A percentile compares a stretch with the other conserved stretches of the same genome.
phyloP scores from a whole-genome alignment of 2,888 invertebrate species.

The Sesamia inferens region DNA sequence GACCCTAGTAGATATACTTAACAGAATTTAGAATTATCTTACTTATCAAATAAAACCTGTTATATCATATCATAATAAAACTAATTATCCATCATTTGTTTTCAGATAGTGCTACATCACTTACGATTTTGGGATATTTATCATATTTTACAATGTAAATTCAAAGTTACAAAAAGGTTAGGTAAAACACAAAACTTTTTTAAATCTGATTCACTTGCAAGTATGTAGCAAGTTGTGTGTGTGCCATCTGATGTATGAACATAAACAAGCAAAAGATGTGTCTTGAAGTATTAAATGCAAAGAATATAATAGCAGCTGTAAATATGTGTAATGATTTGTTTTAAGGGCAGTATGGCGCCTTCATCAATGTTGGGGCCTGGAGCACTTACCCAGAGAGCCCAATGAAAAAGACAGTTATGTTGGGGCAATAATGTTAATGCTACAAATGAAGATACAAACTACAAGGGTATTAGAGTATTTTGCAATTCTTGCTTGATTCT shows the following conservation, averaged over 20 bases:
- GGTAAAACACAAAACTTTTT: no score
- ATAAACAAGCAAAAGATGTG: no score
- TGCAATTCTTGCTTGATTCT: neutral
- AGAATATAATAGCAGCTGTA: no score
- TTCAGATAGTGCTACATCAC: conserved; percentile 24
- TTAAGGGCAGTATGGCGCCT: no score
- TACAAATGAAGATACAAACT: neutral
- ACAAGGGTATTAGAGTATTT: neutral
- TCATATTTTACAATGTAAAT: neutral
- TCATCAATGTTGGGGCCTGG: no score
- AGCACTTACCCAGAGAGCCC: no score
- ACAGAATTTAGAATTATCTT: conserved; percentile 17
- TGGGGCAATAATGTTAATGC: neutral
- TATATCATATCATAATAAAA: conserved; percentile 35
- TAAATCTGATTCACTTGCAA: no score
- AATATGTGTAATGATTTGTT: no score
- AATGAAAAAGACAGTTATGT: no score
- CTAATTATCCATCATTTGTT: conserved; percentile 29
- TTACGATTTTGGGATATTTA: neutral
- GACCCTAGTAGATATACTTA: no score
- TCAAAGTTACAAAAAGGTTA: neutral
- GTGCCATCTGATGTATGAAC: neutral
- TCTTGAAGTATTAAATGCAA: no score
- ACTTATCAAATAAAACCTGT: conserved; percentile 29
- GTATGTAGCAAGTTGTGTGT: neutral